Conservation (phyloP, 1,140 invertebrate species). For the Drosophila setifemur region DNA sequence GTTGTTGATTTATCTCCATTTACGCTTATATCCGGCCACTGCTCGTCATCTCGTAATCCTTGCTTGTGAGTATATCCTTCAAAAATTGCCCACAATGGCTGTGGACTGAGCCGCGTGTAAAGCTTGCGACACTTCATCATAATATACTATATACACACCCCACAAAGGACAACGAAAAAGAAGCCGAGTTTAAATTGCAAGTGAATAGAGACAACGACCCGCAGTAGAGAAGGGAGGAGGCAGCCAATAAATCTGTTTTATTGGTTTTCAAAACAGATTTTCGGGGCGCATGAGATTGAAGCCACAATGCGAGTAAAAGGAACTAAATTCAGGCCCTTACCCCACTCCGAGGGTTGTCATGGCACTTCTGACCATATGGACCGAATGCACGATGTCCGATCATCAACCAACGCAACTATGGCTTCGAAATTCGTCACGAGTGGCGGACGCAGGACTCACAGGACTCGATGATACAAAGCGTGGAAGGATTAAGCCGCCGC, state of each 20-base stretch:
- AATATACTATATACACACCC: too few relatives aligned
- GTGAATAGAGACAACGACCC: constrained; percentile 11
- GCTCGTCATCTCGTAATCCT: constrained; percentile 20
- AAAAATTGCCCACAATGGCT: constrained; percentile 11
- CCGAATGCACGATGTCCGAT: constrained; percentile 25
- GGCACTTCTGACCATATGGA: constrained; percentile 63
- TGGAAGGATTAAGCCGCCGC: constrained; percentile 68
- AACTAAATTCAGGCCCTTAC: constrained; percentile 29
- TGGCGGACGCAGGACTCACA: constrained; percentile 25
- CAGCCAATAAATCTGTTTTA: constrained; percentile 78
- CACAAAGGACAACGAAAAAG: constrained; percentile 4
- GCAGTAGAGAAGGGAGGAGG: background rate
- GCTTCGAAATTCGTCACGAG: constrained; percentile 67
- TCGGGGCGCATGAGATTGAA: constrained; percentile 25
- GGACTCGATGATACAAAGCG: constrained; percentile 73
- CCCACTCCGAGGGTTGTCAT: constrained; percentile 37
- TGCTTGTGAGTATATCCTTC: background rate
- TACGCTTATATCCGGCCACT: background rate
- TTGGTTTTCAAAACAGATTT: constrained; percentile 81
- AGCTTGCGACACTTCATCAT: constrained; percentile 17
- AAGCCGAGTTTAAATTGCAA: constrained; percentile 19
- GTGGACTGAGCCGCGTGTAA: constrained; percentile 36
- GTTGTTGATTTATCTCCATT: background rate
- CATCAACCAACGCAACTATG: constrained; percentile 6
- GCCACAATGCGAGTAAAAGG: constrained; percentile 60